Conservation (phyloP, 2,113 vertebrate species). For the Ondatra zibethicus region DNA sequence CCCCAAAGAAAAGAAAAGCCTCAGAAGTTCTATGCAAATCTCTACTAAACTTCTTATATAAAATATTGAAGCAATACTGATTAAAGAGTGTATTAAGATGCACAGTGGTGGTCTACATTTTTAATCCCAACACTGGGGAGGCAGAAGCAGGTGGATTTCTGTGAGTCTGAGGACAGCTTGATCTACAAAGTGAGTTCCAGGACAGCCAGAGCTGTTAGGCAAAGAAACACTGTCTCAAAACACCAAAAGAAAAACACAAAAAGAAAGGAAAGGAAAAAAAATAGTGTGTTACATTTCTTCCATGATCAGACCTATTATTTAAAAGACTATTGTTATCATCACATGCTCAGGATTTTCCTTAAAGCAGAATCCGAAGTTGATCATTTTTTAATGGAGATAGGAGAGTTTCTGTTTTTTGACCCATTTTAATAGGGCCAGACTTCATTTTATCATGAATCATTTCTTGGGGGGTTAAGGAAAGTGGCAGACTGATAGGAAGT, state of each 20-base stretch:
- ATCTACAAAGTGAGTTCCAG: not conserved
- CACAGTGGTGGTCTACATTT: not conserved
- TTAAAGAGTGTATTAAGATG: not conserved
- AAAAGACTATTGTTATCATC: not conserved
- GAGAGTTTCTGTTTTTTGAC: not conserved
- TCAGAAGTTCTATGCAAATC: not conserved
- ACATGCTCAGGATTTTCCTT: not conserved
- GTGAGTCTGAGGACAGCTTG: not conserved
- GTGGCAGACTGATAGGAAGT: not conserved
- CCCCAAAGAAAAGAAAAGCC: not conserved
- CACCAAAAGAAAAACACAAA: no score
- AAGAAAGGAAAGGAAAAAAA: not conserved
- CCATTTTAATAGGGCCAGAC: not conserved
- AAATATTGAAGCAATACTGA: not conserved
- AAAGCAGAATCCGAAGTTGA: not conserved
- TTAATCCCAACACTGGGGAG: not conserved
- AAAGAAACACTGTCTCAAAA: not conserved
- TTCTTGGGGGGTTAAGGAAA: not conserved
- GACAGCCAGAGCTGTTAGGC: not conserved
- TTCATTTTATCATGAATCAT: not conserved
- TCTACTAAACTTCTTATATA: not conserved
- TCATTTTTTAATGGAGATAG: not conserved
- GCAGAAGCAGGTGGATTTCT: not conserved
- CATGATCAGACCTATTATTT: not conserved
- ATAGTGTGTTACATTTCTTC: not conserved